Evolutionary conservation across 2,888 invertebrate genomes (phyloP).

Genomic region (Charanyca ferruginea): DNA sequence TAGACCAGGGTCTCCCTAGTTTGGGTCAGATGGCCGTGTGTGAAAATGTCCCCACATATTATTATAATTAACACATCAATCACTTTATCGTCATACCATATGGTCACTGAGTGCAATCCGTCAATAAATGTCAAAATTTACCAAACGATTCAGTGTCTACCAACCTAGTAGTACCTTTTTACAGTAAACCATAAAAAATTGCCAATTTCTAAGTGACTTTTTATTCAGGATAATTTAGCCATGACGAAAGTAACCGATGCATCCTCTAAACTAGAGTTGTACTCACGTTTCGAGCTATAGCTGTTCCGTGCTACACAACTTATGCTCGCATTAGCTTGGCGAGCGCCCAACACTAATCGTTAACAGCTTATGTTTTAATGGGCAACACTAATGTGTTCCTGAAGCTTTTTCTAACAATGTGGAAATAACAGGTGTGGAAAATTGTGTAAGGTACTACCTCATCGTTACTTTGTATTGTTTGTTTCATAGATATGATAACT

Average conservation of each 20-base stretch:
- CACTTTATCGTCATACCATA: neutral
- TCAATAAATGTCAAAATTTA: conserved; percentile 26
- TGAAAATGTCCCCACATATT: neutral
- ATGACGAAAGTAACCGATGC: neutral
- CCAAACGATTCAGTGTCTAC: neutral
- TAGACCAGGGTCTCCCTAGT: too few relatives aligned
- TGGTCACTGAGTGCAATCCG: neutral
- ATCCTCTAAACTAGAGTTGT: neutral
- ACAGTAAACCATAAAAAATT: too few relatives aligned
- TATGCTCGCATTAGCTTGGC: conserved; percentile 61
- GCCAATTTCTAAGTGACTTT: too few relatives aligned
- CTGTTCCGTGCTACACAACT: conserved; percentile 16
- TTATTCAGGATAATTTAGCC: neutral
- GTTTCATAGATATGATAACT: too few relatives aligned
- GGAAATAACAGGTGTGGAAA: conserved; percentile 32
- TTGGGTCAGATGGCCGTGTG: too few relatives aligned
- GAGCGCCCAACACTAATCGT: conserved; percentile 54
- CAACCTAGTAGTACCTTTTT: too few relatives aligned
- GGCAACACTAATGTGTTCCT: conserved; percentile 56
- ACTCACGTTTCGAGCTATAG: conserved; percentile 3
- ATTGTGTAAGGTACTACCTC: conserved; percentile 3
- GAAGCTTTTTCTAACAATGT: conserved; percentile 44
- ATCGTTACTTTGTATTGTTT: neutral
- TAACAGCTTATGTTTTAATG: conserved; percentile 54
- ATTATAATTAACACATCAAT: conserved; percentile 8